These are phyloP conservation scores for Helarctos malayanus DNA, from an alignment of 2,797 vertebrate genomes.

Conservation along the genomic window DNA sequence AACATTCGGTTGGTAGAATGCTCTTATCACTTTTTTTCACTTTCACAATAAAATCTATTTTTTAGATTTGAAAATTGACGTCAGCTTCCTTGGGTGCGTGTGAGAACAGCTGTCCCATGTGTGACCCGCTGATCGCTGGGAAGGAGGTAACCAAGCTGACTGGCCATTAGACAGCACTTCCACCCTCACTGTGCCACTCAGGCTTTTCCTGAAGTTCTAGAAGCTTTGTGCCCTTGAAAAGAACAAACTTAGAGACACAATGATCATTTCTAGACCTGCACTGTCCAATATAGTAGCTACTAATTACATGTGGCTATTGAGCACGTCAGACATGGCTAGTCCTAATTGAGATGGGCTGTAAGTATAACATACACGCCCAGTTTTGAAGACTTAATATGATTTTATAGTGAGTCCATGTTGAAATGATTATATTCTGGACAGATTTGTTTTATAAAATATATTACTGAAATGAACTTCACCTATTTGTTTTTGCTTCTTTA, in stretches of 20 bases:
- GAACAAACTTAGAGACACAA: background rate
- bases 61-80: background rate
- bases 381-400: background rate
- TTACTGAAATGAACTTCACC: background rate
- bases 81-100: background rate
- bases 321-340: background rate
- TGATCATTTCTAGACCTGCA: background rate
- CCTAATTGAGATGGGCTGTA: background rate
- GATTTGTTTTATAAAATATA: background rate
- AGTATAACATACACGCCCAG: background rate
- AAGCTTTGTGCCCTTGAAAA: background rate
- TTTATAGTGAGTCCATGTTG: background rate
- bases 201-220: background rate
- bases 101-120: background rate
- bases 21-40: background rate
- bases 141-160: background rate
- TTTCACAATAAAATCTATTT: background rate
- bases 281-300: background rate
- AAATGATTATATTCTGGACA: slow-evolving; percentile 10
- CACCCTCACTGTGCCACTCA: background rate
- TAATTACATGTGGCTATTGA: background rate
- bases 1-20: background rate
- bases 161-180: background rate
- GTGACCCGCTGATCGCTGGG: background rate
- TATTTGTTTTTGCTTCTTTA: background rate